Conservation (phyloP, 2,113 vertebrate genomes). For the Australoheros scitulus region DNA sequence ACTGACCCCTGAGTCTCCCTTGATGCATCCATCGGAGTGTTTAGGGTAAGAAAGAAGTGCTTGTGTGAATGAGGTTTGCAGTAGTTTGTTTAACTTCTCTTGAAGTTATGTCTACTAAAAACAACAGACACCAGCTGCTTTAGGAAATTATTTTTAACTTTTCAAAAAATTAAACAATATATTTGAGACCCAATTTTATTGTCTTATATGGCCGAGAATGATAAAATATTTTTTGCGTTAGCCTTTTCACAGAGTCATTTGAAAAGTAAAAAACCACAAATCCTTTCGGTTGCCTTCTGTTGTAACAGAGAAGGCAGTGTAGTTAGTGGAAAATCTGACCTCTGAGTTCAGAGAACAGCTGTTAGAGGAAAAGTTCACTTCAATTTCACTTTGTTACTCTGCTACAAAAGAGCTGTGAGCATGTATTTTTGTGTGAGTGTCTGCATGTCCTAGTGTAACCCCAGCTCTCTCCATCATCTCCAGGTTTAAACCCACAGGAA, state of each 20-base stretch:
- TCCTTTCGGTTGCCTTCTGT: not conserved
- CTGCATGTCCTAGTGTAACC: constrained; percentile 37
- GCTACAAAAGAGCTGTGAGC: not conserved
- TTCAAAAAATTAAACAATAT: not conserved
- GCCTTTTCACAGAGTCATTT: not conserved
- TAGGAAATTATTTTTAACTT: too few relatives aligned
- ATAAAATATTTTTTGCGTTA: not conserved
- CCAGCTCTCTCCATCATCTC: constrained; percentile 39
- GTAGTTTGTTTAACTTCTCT: not conserved
- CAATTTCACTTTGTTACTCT: not conserved
- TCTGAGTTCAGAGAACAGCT: not conserved
- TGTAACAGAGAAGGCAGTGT: not conserved
- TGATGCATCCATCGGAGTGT: not conserved
- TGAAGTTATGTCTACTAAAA: not conserved
- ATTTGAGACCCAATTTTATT: not conserved
- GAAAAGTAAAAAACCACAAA: not conserved
- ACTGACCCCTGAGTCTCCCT: not conserved
- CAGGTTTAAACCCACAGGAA: constrained; percentile 61
- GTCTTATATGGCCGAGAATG: not conserved
- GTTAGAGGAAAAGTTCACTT: not conserved
- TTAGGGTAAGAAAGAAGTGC: not conserved
- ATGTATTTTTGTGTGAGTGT: not conserved
- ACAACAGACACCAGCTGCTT: too few relatives aligned
- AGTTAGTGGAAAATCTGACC: not conserved
- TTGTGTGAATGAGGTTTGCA: rapidly evolving